Conservation (phyloP, 2,797 vertebrate genomes). For the Meriones psammophilus region DNA sequence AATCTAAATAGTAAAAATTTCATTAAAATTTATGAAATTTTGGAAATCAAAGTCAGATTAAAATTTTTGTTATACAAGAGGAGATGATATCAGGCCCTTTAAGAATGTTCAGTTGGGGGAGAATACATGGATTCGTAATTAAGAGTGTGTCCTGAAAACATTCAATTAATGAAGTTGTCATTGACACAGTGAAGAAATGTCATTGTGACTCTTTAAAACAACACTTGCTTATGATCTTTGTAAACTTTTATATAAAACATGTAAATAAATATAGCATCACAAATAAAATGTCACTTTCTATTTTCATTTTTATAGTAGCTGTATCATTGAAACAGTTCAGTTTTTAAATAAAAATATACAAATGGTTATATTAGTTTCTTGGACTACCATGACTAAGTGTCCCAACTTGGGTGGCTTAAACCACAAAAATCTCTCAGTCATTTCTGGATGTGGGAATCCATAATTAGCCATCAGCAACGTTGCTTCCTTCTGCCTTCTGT, state of each 20-base stretch:
- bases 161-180: not conserved
- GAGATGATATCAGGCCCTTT: too few species aligned
- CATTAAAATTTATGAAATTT: too few species aligned
- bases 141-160: not conserved
- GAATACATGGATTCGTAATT: too few species aligned
- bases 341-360: not conserved
- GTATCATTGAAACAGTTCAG: not conserved
- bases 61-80: too few species aligned
- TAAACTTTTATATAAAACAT: not conserved
- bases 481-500: not conserved
- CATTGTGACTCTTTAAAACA: too few species aligned
- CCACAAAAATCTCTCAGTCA: not conserved
- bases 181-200: not conserved
- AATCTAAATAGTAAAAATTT: too few species aligned
- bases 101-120: too few species aligned
- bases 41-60: too few species aligned
- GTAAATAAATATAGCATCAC: not conserved
- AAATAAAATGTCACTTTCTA: not conserved
- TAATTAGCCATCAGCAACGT: not conserved
- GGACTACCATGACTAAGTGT: not conserved
- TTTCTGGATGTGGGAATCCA: not conserved
- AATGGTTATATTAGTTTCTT: not conserved
- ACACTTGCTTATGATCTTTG: not conserved
- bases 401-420: not conserved
- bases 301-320: not conserved